A percentile compares a stretch with the other conserved stretches of the same genome.
Evolutionary conservation across 2,113 vertebrate species (phyloP).

Genomic region (Morone saxatilis): DNA sequence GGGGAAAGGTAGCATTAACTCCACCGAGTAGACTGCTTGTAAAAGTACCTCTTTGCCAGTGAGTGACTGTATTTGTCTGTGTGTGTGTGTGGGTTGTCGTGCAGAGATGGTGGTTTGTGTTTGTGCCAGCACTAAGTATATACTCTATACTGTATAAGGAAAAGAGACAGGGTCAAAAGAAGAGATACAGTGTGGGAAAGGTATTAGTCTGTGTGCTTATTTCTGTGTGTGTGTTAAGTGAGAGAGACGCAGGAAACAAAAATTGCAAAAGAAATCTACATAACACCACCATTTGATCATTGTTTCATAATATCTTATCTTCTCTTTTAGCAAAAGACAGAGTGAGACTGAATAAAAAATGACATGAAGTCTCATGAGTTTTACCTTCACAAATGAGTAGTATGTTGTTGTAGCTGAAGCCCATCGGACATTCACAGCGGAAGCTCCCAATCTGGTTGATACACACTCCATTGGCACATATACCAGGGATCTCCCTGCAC

Average conservation of each 20-base stretch:
- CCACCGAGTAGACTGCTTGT: conserved; percentile 37
- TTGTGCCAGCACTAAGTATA: conserved; percentile 2
- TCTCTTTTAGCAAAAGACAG: accelerated
- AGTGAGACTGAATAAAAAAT: neutral
- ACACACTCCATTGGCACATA: conserved; percentile 92
- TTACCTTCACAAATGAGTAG: conserved; percentile 94
- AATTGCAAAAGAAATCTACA: neutral
- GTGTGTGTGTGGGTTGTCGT: neutral
- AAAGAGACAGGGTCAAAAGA: conserved; percentile 3
- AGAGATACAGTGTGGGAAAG: no score
- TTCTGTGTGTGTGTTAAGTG: neutral
- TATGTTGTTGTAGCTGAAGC: conserved; percentile 94
- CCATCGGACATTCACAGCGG: conserved; percentile 93
- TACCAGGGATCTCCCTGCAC: conserved; percentile 91
- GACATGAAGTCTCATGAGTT: neutral
- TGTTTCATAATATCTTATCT: neutral
- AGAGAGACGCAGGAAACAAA: neutral
- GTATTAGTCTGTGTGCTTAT: neutral
- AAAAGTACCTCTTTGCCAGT: conserved; percentile 38
- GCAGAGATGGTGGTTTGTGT: neutral
- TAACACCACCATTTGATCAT: no score
- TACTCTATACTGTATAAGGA: neutral
- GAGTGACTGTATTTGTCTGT: conserved; percentile 8
- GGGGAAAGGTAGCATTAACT: conserved; percentile 38
- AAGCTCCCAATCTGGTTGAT: conserved; percentile 97